Conservation (phyloP, 1,140 invertebrate species). For the Watersipora subatra region DNA sequence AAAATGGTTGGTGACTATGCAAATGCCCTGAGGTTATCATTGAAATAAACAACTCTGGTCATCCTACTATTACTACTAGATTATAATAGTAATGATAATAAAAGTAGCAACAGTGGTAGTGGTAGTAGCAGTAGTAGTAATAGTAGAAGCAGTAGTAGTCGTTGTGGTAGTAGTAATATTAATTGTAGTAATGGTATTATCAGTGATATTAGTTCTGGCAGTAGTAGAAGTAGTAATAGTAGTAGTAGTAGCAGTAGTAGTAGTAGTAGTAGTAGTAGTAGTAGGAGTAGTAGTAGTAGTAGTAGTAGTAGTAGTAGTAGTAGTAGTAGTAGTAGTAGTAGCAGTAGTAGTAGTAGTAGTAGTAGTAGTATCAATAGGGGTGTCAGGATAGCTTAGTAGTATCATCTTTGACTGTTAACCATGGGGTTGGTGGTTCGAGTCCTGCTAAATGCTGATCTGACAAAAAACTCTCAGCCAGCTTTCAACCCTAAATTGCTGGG, state of each 20-base stretch:
- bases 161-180: constrained; percentile 7
- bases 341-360: too few relatives aligned
- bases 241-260: constrained; percentile 8
- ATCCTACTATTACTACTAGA: too few relatives aligned
- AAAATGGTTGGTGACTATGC: too few relatives aligned
- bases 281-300: constrained; percentile 7
- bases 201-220: constrained; percentile 8
- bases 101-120: constrained; percentile 10
- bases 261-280: constrained; percentile 11
- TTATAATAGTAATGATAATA: constrained; percentile 9
- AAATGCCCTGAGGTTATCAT: too few relatives aligned
- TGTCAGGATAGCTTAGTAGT: too few relatives aligned
- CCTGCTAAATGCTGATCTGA: too few relatives aligned
- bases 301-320: constrained; percentile 10
- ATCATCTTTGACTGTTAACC: too few relatives aligned
- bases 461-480: too few relatives aligned
- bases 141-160: constrained; percentile 11
- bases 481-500: too few relatives aligned
- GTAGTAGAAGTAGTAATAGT: constrained; percentile 8
- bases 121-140: constrained; percentile 12
- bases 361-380: constrained; percentile 6
- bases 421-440: too few relatives aligned
- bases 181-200: constrained; percentile 7
- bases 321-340: constrained; percentile 9
- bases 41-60: too few relatives aligned